Base-by-base conservation (phyloP, 2,797 vertebrate genomes). In the Picus viridis region DNA sequence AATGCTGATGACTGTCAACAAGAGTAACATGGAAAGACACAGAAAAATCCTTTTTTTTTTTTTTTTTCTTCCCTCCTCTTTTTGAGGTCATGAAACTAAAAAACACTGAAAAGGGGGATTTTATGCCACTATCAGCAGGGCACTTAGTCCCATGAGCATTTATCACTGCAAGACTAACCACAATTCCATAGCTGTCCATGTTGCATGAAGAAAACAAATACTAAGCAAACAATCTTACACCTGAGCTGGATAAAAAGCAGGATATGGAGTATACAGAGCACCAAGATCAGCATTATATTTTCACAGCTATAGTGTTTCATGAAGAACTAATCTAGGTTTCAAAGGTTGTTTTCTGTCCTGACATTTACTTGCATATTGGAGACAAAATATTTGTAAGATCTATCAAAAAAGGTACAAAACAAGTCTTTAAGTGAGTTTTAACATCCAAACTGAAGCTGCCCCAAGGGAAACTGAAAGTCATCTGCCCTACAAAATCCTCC, bases 51-150 rank as follows among this genome's bases (percentile, higher is more conserved):
- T 11, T 12, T 24, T 10, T n/a, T 9, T 24, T 11, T 12, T 24
- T 10, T n/a, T 9, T 24, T 11, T 29, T 9, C 9, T 2, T 5
- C 7, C 14, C 16, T 6, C 5, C 3, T 0, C 3, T 3, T 20
- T 77, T 32, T 29, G 22, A 24, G 17, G 14, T 43, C 34, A 11
- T 9, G 24, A 74, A 18, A 36, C 15, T 70, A 73, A 73, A 51
- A 92, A 72, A 12, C 45, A 15, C 41, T 29, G 22, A 13, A 51
- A 16, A 6, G 1, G 18, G 1, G 1, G 6, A 0, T 39, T 30
- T 81, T 30, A 54, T n/a, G 80, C 10, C 39, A 56, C 2, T 6
- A 72, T 30, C 29, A 72, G 29, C 63, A 88, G 23, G 5, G 30
- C 24, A 58, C 57, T 77, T 30, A 82, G 30, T 58, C 36, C 65